phyloP scores from a whole-genome alignment of 2,113 vertebrate species.

The Clarias magur region DNA sequence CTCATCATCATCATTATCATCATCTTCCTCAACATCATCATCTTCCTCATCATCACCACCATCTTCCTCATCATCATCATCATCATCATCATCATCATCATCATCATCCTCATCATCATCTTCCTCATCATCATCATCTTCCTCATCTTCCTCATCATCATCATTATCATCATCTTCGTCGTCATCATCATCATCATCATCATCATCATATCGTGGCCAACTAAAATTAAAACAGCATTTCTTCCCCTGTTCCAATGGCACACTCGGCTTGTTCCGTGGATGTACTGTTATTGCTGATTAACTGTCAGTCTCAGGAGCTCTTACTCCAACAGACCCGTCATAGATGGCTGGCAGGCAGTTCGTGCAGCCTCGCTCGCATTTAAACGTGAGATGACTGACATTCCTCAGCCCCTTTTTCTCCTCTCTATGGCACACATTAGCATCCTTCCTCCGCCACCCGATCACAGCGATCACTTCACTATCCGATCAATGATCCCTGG shows the following conservation, averaged over 20 bases:
- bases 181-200: background rate
- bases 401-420: background rate
- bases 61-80: too few relatives aligned
- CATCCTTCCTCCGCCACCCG: background rate
- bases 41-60: too few relatives aligned
- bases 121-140: too few relatives aligned
- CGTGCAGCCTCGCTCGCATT: background rate
- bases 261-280: background rate
- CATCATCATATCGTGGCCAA: background rate
- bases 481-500: conserved; percentile 5
- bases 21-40: too few relatives aligned
- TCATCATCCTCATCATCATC: background rate
- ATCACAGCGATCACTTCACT: conserved; percentile 7
- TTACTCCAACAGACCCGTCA: background rate
- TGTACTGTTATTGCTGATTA: background rate
- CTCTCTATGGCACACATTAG: background rate
- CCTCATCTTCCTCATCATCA: too few relatives aligned
- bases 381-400: background rate
- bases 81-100: too few relatives aligned
- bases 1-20: too few relatives aligned
- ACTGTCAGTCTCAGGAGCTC: background rate
- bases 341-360: background rate
- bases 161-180: background rate
- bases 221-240: background rate
- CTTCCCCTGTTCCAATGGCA: background rate